Base-by-base conservation (phyloP, 2,888 invertebrate species). In the Megalurothrips usitatus region DNA sequence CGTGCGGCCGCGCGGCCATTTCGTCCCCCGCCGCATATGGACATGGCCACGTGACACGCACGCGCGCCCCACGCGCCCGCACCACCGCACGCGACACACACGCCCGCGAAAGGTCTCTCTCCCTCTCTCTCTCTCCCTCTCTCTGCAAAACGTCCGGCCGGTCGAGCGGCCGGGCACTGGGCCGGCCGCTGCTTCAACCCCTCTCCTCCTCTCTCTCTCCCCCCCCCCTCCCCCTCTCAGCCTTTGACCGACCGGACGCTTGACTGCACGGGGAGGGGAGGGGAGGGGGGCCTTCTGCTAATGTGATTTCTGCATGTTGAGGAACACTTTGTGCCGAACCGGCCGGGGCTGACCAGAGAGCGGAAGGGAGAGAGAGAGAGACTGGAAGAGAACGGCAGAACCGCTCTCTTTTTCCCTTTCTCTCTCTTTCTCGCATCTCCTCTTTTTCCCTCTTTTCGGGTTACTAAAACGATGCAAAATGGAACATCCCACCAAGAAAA, bases 171-270 rank as follows among this genome's bases (percentile, higher is more conserved):
- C 34, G 34, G 34, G 34, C n/a, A 43, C 34, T 43, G 34, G 34
- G 34, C 34, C 34, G 34, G 3, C n/a, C n/a, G n/a, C n/a, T n/a
- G n/a, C n/a, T n/a, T n/a, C n/a, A n/a, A n/a, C n/a, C 63, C 63
- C n/a, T n/a, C n/a, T 63, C 9, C 49, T 49, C 49, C 14, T 52
- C 17, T 52, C 3, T 6, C 52, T 52, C 58, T 58, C 11, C 34
- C 34, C 34, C 14, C 17, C 19, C 68, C 68, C 68, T 26, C 11
- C 58, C 58, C 81, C 81, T 79, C 80, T 82, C 83, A 80, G 80
- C 81, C 34, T 43, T 43, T 82, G 81, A 82, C 79, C 81, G 80
- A 81, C 80, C 79, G 81, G 81, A 81, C 81, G 79, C 80, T 48
- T 63, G 80, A 63, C 82, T 43, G 34, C 34, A 6, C 82, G 49